Base-by-base conservation (phyloP, 1,140 invertebrate genomes). In the Chrysomallon squamiferum region DNA sequence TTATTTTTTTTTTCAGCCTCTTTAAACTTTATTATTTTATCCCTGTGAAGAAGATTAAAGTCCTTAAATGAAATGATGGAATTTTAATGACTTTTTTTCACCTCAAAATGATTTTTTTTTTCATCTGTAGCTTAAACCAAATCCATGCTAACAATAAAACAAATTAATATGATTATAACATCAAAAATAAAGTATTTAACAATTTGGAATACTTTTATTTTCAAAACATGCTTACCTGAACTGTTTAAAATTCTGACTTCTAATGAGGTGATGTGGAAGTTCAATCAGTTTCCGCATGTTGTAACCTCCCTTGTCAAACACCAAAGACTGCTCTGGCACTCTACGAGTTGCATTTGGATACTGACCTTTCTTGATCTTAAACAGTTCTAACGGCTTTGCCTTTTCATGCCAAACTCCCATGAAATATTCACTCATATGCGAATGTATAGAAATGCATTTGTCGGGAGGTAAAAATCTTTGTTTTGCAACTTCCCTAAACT, bases 401-500 rank as follows among this genome's bases (percentile, higher is more conserved):
- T 68, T 69, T 0, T 73, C 58, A 64, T 64, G 64, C 79, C 77
- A 81, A 3, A 50, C 57, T 9, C 79, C 79, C 49, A 65, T 63
- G 66, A 69, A 79, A 61, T 75, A 81, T 49, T 81, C 71, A 18
- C 74, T 74, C 47, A 77, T 25, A 13, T 50, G n/a, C n/a, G 50
- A 30, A 57, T 79, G 77, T 1, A 75, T 43, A 11, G 22, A 18
- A 11, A 49, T 18, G 15, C 45, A 59, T 1, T 38, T 49, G 32
- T 71, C 60, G 4, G 68, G 63, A 25, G 54, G 61, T 6, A 72
- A 29, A 83, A 98, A 99, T 52, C 96, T 87, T 82, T 96, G 94
- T 52, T 90, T 90, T 0, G 95, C 95, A 0, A 95, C 92, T 78
- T 97, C 95, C 22, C 93, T 88, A 82, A 99, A 98, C 85, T 98